These are phyloP conservation scores for Gallinago nigripennis DNA, from an alignment of 2,797 vertebrate genomes.

Conservation along the genomic window DNA sequence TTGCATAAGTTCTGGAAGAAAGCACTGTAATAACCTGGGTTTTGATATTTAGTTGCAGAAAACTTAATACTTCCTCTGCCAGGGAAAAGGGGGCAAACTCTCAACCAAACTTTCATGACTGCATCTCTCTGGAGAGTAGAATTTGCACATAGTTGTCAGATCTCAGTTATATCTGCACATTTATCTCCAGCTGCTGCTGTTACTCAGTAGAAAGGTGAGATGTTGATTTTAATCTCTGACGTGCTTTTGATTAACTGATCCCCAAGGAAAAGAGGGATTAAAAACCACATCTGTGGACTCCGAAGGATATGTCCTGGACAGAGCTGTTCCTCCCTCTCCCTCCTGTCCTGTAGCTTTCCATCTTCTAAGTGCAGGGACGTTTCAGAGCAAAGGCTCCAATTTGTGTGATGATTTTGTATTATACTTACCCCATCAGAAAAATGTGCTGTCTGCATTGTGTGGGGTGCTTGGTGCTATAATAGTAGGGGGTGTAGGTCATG, in stretches of 20 bases:
- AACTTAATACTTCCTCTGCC: not conserved
- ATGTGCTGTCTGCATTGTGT: fast-evolving
- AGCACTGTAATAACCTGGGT: not conserved
- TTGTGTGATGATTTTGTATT: not conserved
- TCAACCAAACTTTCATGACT: not conserved
- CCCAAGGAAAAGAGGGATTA: not conserved
- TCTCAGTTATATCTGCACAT: not conserved
- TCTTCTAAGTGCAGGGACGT: not conserved
- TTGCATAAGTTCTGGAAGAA: not conserved
- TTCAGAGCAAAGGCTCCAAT: not conserved
- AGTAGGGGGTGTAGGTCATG: not conserved
- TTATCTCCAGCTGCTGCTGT: slow-evolving; percentile 28
- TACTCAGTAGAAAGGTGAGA: not conserved
- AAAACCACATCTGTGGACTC: not conserved
- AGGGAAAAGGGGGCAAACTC: not conserved
- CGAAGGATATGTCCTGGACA: not conserved
- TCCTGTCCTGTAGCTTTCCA: not conserved
- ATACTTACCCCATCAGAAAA: not conserved
- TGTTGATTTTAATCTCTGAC: not conserved
- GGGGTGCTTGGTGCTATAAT: fast-evolving
- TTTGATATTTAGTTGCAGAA: not conserved
- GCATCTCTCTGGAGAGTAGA: not conserved
- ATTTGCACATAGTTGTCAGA: not conserved
- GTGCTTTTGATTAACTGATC: slow-evolving; percentile 11
- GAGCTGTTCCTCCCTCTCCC: not conserved